Conservation (phyloP, 2,113 vertebrate species). For the Zapornia atra region DNA sequence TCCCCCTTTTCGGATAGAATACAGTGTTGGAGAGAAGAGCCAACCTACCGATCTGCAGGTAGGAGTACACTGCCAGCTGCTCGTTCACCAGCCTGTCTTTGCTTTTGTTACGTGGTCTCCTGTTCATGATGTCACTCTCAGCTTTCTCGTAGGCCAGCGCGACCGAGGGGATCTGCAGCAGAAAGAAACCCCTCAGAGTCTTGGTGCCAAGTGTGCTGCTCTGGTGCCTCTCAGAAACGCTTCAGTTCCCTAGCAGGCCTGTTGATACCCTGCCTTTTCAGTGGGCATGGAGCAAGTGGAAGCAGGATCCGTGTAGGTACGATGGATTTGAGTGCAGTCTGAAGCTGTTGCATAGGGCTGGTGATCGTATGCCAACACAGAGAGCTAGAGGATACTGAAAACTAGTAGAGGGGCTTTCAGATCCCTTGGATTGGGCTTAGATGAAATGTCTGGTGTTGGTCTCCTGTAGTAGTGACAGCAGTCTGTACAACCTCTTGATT, state of each 20-base stretch:
- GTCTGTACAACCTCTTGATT: neutral
- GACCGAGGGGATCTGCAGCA: conserved; percentile 80
- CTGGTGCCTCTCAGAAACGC: neutral
- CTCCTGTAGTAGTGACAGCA: neutral
- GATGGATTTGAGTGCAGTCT: neutral
- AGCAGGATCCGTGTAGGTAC: fast-evolving
- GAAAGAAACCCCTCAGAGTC: neutral
- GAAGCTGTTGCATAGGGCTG: neutral
- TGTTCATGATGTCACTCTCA: conserved; percentile 84
- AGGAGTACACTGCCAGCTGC: conserved; percentile 79
- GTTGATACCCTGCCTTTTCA: neutral
- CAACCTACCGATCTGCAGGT: conserved; percentile 79
- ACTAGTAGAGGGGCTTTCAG: neutral
- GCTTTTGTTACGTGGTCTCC: conserved; percentile 80
- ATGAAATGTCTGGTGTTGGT: neutral
- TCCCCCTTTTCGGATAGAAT: neutral
- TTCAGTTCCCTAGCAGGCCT: neutral
- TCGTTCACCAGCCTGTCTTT: conserved; percentile 79
- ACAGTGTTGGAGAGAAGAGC: fast-evolving
- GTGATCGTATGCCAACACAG: neutral
- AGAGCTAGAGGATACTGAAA: neutral
- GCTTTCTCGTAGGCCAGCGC: conserved; percentile 82
- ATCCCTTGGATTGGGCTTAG: neutral
- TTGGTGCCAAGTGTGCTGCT: neutral
- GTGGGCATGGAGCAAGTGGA: neutral